Conservation (phyloP, 2,797 vertebrate genomes). For the Bryconaethiops microstoma region DNA sequence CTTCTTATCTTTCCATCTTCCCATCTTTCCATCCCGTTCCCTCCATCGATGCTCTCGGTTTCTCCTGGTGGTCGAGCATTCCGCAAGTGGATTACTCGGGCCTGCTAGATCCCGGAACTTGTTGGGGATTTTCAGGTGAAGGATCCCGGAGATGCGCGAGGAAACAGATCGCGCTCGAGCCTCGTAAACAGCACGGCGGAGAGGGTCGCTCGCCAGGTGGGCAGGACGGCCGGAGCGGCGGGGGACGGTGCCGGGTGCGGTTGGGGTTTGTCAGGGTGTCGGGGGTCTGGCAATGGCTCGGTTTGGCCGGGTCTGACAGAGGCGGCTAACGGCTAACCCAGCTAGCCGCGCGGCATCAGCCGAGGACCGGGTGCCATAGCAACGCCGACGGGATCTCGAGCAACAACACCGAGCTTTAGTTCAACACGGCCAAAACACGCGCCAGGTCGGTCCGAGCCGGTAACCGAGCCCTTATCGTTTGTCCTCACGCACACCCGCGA, state of each 20-base stretch:
- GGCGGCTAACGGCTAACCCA: conserved; percentile 43
- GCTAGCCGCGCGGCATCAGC: conserved; percentile 63
- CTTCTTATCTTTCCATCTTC: too few relatives aligned
- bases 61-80: conserved; percentile 67
- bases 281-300: conserved; percentile 19
- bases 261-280: conserved; percentile 39
- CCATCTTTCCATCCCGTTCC: conserved; percentile 6
- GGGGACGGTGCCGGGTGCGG: background rate
- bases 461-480: background rate
- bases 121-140: conserved; percentile 81
- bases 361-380: conserved; percentile 85
- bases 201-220: conserved; percentile 75
- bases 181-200: conserved; percentile 69
- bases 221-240: conserved; percentile 56
- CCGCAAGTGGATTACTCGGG: conserved; percentile 70
- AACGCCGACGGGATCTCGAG: conserved; percentile 77
- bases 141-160: conserved; percentile 82
- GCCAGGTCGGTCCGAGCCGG: background rate
- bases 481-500: background rate
- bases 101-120: conserved; percentile 86
- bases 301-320: conserved; percentile 69
- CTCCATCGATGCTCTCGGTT: conserved; percentile 75
- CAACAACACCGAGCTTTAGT: conserved; percentile 72
- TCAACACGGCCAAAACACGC: conserved; percentile 42
- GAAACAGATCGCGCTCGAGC: conserved; percentile 80